A percentile compares a stretch with the other conserved stretches of the same genome.
These are phyloP conservation scores for Matsumyia berberina DNA, from an alignment of 2,888 invertebrate species.

Conservation along the genomic window DNA sequence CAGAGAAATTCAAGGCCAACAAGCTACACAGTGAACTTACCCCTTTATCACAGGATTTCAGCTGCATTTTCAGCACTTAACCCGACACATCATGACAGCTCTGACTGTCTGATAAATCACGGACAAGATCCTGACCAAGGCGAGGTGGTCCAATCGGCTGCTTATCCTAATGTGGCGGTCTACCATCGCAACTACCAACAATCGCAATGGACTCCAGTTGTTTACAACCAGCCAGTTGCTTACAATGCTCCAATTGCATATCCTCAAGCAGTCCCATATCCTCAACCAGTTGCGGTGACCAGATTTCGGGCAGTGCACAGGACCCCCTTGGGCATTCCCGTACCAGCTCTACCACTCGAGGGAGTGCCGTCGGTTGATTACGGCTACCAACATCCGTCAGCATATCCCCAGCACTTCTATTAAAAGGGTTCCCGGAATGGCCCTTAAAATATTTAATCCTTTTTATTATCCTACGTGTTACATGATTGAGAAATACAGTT, in stretches of 20 bases:
- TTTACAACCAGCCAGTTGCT: neutral
- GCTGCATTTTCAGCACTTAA: neutral
- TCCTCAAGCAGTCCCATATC: neutral
- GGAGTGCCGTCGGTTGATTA: neutral
- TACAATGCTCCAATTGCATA: neutral
- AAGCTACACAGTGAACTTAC: neutral
- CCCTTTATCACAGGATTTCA: constrained; percentile 5
- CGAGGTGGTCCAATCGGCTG: constrained; percentile 12
- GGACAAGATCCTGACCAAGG: constrained; percentile 3
- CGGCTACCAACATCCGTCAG: neutral
- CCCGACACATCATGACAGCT: neutral
- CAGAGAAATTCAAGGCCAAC: neutral
- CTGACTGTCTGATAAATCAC: constrained; percentile 1
- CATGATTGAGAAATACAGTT: neutral
- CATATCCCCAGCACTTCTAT: neutral
- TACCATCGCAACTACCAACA: neutral
- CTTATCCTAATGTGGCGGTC: neutral
- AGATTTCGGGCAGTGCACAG: constrained; percentile 1
- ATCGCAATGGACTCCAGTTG: constrained; percentile 1
- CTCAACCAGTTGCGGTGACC: neutral
- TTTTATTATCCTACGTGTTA: neutral
- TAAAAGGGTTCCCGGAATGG: neutral
- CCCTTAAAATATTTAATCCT: neutral
- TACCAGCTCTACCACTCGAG: neutral
- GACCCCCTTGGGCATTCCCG: neutral